Conservation (phyloP, 2,113 vertebrate species). For the Ictidomys tridecemlineatus region DNA sequence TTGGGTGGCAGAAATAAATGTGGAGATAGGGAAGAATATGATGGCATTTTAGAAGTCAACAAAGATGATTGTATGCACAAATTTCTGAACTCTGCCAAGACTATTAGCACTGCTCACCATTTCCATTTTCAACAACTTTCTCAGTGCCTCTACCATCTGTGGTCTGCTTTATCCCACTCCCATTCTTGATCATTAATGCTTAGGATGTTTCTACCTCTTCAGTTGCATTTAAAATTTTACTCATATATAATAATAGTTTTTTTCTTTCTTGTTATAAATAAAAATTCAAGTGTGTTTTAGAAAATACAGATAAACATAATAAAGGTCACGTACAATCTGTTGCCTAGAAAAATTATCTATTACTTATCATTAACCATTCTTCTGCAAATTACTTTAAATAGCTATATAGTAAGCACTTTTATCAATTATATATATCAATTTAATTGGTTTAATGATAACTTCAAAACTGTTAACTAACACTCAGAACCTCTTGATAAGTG, state of each 20-base stretch:
- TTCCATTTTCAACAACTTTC: neutral
- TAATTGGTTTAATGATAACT: neutral
- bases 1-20: slow-evolving; percentile 38
- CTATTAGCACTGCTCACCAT: neutral
- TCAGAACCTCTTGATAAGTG: neutral
- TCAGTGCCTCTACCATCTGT: neutral
- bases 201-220: too few species aligned
- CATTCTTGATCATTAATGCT: too few species aligned
- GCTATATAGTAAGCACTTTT: neutral
- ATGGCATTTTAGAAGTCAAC: neutral
- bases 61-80: neutral
- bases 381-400: neutral
- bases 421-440: neutral
- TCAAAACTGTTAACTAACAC: slow-evolving; percentile 19
- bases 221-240: neutral
- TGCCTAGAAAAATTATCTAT: neutral
- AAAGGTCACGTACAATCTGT: slow-evolving; percentile 3
- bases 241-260: neutral
- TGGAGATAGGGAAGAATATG: neutral
- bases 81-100: neutral
- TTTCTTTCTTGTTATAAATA: slow-evolving; percentile 9
- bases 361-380: neutral
- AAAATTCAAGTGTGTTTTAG: slow-evolving; percentile 25
- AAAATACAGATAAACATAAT: slow-evolving; percentile 16
- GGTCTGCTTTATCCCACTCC: neutral